phyloP scores from a whole-genome alignment of 1,140 invertebrate genomes.

The Acromyrmex echinatior region DNA sequence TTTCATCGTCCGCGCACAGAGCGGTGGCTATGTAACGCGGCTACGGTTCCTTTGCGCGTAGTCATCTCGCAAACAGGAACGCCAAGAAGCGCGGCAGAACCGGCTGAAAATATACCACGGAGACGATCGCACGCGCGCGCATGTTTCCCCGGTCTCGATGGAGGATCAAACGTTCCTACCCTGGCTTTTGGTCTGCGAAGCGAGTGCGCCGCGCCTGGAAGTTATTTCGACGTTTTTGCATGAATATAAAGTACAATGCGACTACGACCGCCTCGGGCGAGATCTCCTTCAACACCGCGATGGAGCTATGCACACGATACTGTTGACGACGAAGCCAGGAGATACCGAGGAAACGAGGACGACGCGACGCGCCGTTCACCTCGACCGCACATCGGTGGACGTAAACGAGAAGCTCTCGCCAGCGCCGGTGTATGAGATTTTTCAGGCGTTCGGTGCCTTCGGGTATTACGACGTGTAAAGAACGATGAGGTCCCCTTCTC shows the following conservation, averaged over 20 bases:
- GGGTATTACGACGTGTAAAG: slow-evolving; percentile 25
- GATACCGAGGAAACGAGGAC: slow-evolving; percentile 28
- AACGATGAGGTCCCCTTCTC: not conserved
- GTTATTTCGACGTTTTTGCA: slow-evolving; percentile 73
- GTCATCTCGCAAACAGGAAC: slow-evolving; percentile 62
- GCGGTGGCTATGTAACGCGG: slow-evolving; percentile 23
- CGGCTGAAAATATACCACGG: slow-evolving; percentile 71
- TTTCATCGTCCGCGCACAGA: slow-evolving; percentile 64
- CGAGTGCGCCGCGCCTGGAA: slow-evolving; percentile 36
- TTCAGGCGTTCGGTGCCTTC: slow-evolving; percentile 22
- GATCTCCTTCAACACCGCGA: slow-evolving; percentile 57
- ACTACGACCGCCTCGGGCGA: slow-evolving; percentile 32
- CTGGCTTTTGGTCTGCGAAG: slow-evolving; percentile 37
- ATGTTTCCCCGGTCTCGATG: slow-evolving; percentile 34
- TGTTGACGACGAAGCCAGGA: slow-evolving; percentile 20
- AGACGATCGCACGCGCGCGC: slow-evolving; percentile 30
- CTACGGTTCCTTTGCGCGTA: slow-evolving; percentile 55
- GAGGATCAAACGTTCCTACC: slow-evolving; percentile 71
- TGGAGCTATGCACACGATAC: slow-evolving; percentile 27
- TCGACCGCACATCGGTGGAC: slow-evolving; percentile 38
- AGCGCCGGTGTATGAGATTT: slow-evolving; percentile 31
- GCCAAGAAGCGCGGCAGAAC: slow-evolving; percentile 23
- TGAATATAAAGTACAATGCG: slow-evolving; percentile 66
- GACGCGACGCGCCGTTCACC: slow-evolving; percentile 21
- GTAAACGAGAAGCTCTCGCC: slow-evolving; percentile 40